These are phyloP conservation scores for Rhadinocentrus ornatus DNA, from an alignment of 2,797 vertebrate genomes.

Conservation along the genomic window DNA sequence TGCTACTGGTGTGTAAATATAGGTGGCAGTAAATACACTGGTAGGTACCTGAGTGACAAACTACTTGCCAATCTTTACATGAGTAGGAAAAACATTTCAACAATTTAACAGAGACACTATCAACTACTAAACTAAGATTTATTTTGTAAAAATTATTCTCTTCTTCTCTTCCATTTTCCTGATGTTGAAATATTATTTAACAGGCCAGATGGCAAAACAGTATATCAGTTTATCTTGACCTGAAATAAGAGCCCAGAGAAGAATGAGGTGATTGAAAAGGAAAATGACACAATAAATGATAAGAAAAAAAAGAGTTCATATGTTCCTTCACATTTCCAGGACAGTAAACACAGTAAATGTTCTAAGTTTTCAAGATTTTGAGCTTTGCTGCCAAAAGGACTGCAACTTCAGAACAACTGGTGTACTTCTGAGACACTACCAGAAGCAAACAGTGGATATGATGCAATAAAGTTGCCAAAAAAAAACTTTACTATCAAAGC, in stretches of 20 bases:
- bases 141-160: background rate
- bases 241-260: slow-evolving; percentile 15
- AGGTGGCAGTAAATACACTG: slow-evolving; percentile 5
- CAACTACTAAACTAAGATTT: background rate
- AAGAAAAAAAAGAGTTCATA: background rate
- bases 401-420: too few relatives aligned
- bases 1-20: background rate
- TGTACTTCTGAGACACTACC: too few relatives aligned
- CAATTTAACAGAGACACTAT: background rate
- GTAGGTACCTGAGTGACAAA: slow-evolving; percentile 1
- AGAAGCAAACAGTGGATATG: too few relatives aligned
- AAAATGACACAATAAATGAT: background rate
- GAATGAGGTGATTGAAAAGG: slow-evolving; percentile 5
- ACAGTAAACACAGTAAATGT: too few relatives aligned
- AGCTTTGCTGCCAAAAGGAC: too few relatives aligned
- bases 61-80: background rate
- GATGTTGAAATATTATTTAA: slow-evolving; percentile 14
- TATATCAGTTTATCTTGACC: slow-evolving; percentile 14
- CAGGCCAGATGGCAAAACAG: slow-evolving; percentile 10
- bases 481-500: too few relatives aligned
- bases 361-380: too few relatives aligned
- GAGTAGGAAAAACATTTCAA: background rate
- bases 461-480: too few relatives aligned
- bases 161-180: slow-evolving; percentile 4
- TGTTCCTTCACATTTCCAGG: slow-evolving; percentile 1